Evolutionary conservation across 1,140 invertebrate species (phyloP), one percentile per base, ranked within the genome.

Genomic region (Lordiphosa stackelbergi): DNA sequence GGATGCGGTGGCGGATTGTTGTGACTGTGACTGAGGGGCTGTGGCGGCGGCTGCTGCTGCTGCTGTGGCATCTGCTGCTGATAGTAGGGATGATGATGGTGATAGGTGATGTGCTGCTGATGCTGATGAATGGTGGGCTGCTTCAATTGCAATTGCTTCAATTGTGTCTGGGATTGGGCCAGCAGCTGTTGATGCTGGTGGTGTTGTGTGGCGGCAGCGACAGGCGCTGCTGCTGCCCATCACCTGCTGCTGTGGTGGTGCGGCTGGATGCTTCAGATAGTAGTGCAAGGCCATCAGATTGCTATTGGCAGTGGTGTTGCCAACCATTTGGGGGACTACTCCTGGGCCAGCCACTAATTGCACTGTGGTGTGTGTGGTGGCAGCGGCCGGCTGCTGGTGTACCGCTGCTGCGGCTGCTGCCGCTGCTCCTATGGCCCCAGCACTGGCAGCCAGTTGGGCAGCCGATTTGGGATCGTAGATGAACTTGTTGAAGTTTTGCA

Each of bases 401-500:
- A 69, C 68, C 10, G 78, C 78, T 19, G 78, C 78, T 38, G 78
- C 78, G 4, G 68, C 68, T 22, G 69, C 69, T 12, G 69, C 69
- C 19, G 68, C 69, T 40, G 68, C 68, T 53, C 66, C 66, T 38
- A 83, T 83, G 12, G 77, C 77, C 3, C 77, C 72, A 4, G 77
- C 77, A 66, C 77, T 81, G 24, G 73, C 77, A 12, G 77, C 77
- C 78, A 83, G 53, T 34, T 83, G 77, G 13, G 77, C 77, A 4
- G 83, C 83, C 34, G 73, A 73, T 43, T 85, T 85, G 5, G 83
- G 83, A 73, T 85, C 83, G 57, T 85, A 85, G 28, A 85, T 85
- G 70, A 85, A 85, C 68, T 85, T 85, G 59, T 71, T 84, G 45
- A 85, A 85, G 69, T 85, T 85, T 71, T 85, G 83, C 57, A 85